These are phyloP conservation scores for Scaptomyza polygonia DNA, from an alignment of 2,888 invertebrate species.

Conservation along the genomic window DNA sequence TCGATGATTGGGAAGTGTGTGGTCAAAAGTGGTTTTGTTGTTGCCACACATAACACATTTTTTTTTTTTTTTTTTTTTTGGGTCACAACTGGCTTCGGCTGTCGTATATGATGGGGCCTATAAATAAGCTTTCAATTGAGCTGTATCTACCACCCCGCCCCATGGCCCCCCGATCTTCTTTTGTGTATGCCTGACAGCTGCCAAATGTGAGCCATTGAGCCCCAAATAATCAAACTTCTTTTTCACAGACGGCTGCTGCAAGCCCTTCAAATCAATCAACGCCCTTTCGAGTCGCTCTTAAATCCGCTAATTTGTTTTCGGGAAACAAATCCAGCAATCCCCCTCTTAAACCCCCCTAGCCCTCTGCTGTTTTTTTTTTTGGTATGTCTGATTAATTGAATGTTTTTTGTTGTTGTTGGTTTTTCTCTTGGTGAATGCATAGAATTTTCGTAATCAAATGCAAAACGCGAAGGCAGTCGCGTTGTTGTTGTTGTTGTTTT, in stretches of 20 bases:
- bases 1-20: conserved; percentile 43
- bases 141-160: conserved; percentile 28
- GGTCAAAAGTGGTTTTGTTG: conserved; percentile 53
- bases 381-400: conserved; percentile 55
- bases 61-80: conserved; percentile 39
- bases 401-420: conserved; percentile 55
- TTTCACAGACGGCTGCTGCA: conserved; percentile 1
- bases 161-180: not conserved
- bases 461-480: conserved; percentile 46
- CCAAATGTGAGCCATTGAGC: conserved; percentile 56
- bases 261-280: conserved; percentile 74
- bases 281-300: conserved; percentile 55
- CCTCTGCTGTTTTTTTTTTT: not conserved
- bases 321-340: not conserved
- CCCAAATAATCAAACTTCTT: conserved; percentile 44
- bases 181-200: conserved; percentile 56
- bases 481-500: conserved; percentile 24
- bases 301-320: conserved; percentile 66
- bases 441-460: conserved; percentile 62
- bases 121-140: conserved; percentile 75
- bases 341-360: not conserved
- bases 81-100: conserved; percentile 60
- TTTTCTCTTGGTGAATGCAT: conserved; percentile 36
- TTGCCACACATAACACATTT: conserved; percentile 24
- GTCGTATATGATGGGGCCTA: conserved; percentile 46